Base-by-base conservation (phyloP, 2,888 invertebrate species). In the Nysson spinosus region DNA sequence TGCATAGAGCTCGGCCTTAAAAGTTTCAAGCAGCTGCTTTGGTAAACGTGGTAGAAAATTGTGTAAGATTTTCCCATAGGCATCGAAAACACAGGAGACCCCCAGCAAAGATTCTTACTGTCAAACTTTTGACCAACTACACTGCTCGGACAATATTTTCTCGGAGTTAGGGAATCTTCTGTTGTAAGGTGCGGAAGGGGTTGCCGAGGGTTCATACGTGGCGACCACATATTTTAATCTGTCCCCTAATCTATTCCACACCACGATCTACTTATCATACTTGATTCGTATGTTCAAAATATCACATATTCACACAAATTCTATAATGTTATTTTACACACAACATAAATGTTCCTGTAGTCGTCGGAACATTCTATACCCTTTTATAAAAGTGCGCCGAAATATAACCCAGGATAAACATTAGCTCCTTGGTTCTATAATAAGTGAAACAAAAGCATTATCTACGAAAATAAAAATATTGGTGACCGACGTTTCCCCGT, bases 1-100 rank as follows among this genome's bases (percentile, higher is more conserved):
- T 85, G 85, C 85, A 85, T 85, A 78, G 75, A 85, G 85, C 84
- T 81, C 68, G 77, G 75, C 76, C 54, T 69, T 72, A 70, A 77
- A 77, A 78, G 70, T 57, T 43, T 20, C 32, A 37, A 30, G 67
- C 75, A 79, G 79, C 79, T 79, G 78, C 24, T 30, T 46, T 24
- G 35, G 28, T 58, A 34, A 46, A 47, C 52, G 42, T 32, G 50
- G 57, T 60, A 70, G 75, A 72, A 79, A 78, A 78, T 75, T 62
- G 51, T 42, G 47, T 50, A 65, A 69, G 72, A 75, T 75, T 78
- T 82, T 82, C 82, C 79, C 83, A 84, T 82, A 80, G 79, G 64
- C 51, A 56, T 7, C 65, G 74, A 73, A 78, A 79, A 78, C 72
- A 60, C 43, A 56, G 54, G 65, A 75, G 81, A 81, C 83, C 83